Percentiles rank a stretch among this genome's conserved stretches.
These are phyloP conservation scores for Tetranychus urticae DNA, from an alignment of 1,140 invertebrate genomes.

Conservation along the genomic window DNA sequence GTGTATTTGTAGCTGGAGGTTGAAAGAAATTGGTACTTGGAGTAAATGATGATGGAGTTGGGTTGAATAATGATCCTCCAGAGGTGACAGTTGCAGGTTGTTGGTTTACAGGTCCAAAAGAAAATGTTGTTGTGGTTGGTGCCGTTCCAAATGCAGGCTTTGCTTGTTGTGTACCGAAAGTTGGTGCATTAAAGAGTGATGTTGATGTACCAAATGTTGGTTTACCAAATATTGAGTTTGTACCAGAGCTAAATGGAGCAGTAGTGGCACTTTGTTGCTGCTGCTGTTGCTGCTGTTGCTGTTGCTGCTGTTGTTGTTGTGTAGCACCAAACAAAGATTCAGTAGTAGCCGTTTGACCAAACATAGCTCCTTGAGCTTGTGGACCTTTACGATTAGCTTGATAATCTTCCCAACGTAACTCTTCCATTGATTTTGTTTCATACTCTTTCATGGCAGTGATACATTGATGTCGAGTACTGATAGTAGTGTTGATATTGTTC, in stretches of 20 bases:
- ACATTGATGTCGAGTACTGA: slow-evolving; percentile 75
- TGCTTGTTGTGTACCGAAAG: slow-evolving; percentile 17
- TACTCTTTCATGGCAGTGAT: slow-evolving; percentile 97
- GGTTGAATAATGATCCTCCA: slow-evolving; percentile 66
- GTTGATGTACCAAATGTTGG: not conserved
- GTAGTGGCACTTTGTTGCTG: not conserved
- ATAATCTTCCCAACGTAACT: slow-evolving; percentile 82
- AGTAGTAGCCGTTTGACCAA: not conserved
- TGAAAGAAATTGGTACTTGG: not conserved
- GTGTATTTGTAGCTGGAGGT: not conserved
- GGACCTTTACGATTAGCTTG: slow-evolving; percentile 47
- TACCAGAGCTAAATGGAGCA: not conserved
- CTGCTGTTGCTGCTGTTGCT: not conserved
- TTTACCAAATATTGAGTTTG: not conserved
- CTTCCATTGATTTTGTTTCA: slow-evolving; percentile 75
- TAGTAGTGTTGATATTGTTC: slow-evolving; percentile 47
- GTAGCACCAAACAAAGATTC: not conserved
- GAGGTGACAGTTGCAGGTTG: slow-evolving; percentile 57
- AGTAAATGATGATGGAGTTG: slow-evolving; percentile 48
- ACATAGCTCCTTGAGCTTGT: slow-evolving; percentile 2
- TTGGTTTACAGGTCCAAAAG: slow-evolving; percentile 53
- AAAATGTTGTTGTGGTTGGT: slow-evolving; percentile 56
- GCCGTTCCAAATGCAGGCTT: slow-evolving; percentile 29
- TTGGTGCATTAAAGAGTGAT: not conserved
- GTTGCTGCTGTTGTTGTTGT: not conserved